Conservation (phyloP, 2,113 vertebrate species). For the Hippocampus zosterae region DNA sequence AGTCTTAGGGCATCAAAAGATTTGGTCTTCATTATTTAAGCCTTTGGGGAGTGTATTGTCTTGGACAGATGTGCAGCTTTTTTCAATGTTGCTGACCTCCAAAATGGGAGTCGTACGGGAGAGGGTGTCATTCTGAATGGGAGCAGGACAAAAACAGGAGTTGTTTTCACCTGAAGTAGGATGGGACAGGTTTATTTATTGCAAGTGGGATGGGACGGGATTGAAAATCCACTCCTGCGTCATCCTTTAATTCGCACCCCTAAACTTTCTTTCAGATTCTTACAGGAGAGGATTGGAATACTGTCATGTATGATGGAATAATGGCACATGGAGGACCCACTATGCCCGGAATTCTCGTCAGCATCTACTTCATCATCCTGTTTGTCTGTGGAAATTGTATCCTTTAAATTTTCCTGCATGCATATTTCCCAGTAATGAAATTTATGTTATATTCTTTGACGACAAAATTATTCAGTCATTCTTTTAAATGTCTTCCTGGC, state of each 20-base stretch:
- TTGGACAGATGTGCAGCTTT: too few species aligned
- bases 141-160: too few species aligned
- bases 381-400: slow-evolving; percentile 97
- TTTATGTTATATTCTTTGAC: slow-evolving; percentile 66
- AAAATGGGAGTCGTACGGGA: too few species aligned
- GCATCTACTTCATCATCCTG: slow-evolving; percentile 92
- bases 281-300: slow-evolving; percentile 93
- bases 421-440: not conserved
- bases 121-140: too few species aligned
- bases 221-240: too few species aligned
- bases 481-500: slow-evolving; percentile 97
- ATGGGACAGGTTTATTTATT: too few species aligned
- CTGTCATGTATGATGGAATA: slow-evolving; percentile 92
- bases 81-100: too few species aligned
- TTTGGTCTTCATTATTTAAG: too few species aligned
- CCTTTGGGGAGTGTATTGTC: too few species aligned
- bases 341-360: slow-evolving; percentile 86
- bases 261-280: slow-evolving; percentile 73
- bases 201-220: too few species aligned
- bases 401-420: slow-evolving; percentile 50
- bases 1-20: too few species aligned
- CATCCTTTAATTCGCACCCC: slow-evolving; percentile 1
- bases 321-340: slow-evolving; percentile 88
- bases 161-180: too few species aligned
- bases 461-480: slow-evolving; percentile 75